A percentile compares a stretch with the other conserved stretches of the same genome.
phyloP scores from a whole-genome alignment of 2,113 vertebrate genomes.

The Toxotes jaculatrix region DNA sequence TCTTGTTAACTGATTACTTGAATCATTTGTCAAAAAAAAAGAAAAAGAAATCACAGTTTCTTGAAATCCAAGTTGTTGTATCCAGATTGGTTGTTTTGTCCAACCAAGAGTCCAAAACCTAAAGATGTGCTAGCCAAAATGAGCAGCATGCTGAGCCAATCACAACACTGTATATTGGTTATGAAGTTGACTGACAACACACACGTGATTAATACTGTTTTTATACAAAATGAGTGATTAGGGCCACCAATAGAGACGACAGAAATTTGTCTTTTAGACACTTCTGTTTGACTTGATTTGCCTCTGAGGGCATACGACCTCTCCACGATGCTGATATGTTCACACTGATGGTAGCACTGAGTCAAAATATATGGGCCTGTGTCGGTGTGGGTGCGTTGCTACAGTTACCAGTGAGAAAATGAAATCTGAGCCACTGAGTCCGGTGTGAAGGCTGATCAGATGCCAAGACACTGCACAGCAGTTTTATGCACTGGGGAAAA shows the following conservation, averaged over 20 bases:
- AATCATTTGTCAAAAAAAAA: too few species aligned
- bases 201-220: background rate
- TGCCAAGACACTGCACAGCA: background rate
- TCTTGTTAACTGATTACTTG: too few species aligned
- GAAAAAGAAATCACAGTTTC: background rate
- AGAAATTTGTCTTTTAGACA: background rate
- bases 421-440: background rate
- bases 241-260: too few species aligned
- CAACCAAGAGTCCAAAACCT: too few species aligned
- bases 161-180: background rate
- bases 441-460: constrained; percentile 12
- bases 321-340: background rate
- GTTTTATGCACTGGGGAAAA: background rate
- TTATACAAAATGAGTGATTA: background rate
- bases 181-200: background rate
- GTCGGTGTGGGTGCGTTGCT: constrained; percentile 8
- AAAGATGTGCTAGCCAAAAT: background rate
- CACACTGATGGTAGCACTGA: background rate
- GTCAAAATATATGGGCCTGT: constrained; percentile 10
- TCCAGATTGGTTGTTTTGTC: background rate
- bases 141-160: too few species aligned
- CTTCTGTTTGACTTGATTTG: background rate
- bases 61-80: background rate
- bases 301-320: background rate
- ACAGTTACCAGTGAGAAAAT: constrained; percentile 8